These are phyloP conservation scores for Melanerpes formicivorus DNA, from an alignment of 2,113 vertebrate genomes.

Conservation along the genomic window DNA sequence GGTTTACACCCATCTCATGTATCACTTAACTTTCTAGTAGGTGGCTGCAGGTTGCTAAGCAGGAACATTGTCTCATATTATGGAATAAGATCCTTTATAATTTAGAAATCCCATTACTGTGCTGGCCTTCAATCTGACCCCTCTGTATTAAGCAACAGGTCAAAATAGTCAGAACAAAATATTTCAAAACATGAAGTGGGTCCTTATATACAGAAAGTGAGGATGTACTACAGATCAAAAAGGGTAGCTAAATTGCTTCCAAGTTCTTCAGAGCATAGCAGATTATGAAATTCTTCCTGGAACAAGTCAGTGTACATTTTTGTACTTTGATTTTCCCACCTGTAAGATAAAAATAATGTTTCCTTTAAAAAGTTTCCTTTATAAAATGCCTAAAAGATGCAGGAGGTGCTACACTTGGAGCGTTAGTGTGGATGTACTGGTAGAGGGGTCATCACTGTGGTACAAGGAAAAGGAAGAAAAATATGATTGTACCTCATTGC, in stretches of 20 bases:
- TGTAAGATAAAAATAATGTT: background rate
- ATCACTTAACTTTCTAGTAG: background rate
- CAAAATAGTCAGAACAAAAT: background rate
- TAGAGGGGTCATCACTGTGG: background rate
- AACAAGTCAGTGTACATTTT: background rate
- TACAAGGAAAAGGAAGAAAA: background rate
- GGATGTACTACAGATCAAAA: background rate
- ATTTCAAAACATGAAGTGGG: background rate
- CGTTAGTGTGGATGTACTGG: accelerated
- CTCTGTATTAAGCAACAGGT: background rate
- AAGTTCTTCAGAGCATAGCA: background rate
- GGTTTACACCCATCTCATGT: background rate
- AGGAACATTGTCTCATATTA: background rate
- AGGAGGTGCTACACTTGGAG: background rate
- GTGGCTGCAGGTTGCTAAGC: background rate
- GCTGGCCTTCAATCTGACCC: background rate
- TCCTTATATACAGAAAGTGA: background rate
- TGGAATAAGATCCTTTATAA: background rate
- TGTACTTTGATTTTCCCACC: background rate
- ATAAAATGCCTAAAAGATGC: background rate
- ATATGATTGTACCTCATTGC: background rate
- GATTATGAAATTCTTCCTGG: background rate
- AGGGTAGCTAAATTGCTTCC: background rate
- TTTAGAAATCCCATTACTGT: background rate
- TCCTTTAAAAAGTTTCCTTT: background rate